Evolutionary conservation across 2,888 invertebrate genomes (phyloP).

Genomic region (Volucella zonaria): DNA sequence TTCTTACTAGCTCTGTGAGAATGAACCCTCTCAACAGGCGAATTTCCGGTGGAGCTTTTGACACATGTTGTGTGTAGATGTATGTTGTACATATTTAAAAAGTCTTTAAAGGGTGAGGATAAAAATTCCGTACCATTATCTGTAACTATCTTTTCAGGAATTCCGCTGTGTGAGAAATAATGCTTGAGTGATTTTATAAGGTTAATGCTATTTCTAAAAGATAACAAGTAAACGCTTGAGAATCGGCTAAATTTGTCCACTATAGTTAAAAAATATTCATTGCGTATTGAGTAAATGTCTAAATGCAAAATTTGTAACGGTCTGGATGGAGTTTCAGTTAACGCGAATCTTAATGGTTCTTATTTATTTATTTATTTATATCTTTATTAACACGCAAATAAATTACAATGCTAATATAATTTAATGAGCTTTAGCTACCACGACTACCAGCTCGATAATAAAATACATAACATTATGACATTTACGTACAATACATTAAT

Average conservation of each 20-base stretch:
- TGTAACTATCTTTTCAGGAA: conserved; percentile 25
- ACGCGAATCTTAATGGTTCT: not conserved
- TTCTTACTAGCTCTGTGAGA: conserved; percentile 51
- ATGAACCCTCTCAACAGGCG: conserved; percentile 54
- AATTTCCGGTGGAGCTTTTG: conserved; percentile 47
- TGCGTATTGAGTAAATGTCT: conserved; percentile 38
- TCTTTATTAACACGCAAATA: too few relatives aligned
- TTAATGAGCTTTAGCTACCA: too few relatives aligned
- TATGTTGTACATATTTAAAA: conserved; percentile 36
- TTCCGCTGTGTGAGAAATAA: conserved; percentile 49
- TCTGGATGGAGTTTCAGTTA: conserved; percentile 20
- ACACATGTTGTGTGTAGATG: conserved; percentile 30
- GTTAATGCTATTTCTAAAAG: conserved; percentile 40
- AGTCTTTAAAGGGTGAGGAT: not conserved
- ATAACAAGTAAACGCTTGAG: conserved; percentile 20
- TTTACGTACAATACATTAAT: too few relatives aligned
- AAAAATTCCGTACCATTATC: conserved; percentile 44
- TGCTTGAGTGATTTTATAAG: conserved; percentile 38
- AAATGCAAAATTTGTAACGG: conserved; percentile 34
- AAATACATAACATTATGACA: too few relatives aligned
- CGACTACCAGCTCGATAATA: too few relatives aligned
- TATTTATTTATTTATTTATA: too few relatives aligned
- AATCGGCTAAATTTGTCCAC: conserved; percentile 16
- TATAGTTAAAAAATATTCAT: conserved; percentile 8
- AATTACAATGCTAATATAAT: too few relatives aligned